phyloP scores from a whole-genome alignment of 2,888 invertebrate species.

The Bembecia ichneumoniformis region DNA sequence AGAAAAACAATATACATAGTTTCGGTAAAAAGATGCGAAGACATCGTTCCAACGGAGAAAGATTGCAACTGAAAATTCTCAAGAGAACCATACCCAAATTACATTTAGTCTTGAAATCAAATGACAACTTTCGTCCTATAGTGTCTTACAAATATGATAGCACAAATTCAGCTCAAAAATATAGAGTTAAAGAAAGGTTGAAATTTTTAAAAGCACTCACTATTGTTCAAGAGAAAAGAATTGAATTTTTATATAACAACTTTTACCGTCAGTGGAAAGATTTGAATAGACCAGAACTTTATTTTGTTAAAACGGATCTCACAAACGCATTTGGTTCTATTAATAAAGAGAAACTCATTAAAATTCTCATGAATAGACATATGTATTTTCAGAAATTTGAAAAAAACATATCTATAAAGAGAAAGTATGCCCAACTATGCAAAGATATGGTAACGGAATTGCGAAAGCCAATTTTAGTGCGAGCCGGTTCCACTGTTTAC shows the following conservation, averaged over 20 bases:
- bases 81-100: constrained; percentile 49
- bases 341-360: constrained; percentile 38
- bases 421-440: constrained; percentile 38
- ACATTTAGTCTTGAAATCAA: constrained; percentile 46
- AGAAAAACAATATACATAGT: constrained; percentile 33
- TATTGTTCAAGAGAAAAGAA: constrained; percentile 26
- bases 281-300: constrained; percentile 44
- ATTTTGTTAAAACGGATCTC: constrained; percentile 60
- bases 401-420: constrained; percentile 30
- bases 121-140: constrained; percentile 50
- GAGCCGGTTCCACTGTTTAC: constrained; percentile 58
- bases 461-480: constrained; percentile 45
- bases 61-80: constrained; percentile 25
- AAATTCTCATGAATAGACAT: constrained; percentile 41
- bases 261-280: constrained; percentile 41
- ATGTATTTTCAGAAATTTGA: constrained; percentile 32
- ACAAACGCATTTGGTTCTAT: constrained; percentile 67
- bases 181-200: constrained; percentile 46
- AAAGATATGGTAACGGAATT: constrained; percentile 48
- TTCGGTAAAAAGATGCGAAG: constrained; percentile 33
- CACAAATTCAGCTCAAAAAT: constrained; percentile 28
- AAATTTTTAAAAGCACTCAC: constrained; percentile 35
- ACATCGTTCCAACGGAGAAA: constrained; percentile 23
- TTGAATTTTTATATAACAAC: constrained; percentile 35
- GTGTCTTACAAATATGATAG: constrained; percentile 45